These are phyloP conservation scores for Myripristis jacobus DNA, from an alignment of 2,797 vertebrate species.

Conservation along the genomic window DNA sequence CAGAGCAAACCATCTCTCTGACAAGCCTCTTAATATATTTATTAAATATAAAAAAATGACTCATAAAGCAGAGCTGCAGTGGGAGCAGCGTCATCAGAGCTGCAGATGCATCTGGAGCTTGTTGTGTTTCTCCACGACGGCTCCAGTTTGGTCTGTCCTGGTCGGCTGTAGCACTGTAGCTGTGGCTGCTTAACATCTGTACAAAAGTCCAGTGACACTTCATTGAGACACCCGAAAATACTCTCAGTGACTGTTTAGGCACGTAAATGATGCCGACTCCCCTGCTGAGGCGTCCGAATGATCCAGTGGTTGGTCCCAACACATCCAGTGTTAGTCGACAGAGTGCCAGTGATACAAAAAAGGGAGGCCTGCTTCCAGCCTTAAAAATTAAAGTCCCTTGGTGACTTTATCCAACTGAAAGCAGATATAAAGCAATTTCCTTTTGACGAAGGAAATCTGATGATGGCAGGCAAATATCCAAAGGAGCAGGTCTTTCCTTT, in stretches of 20 bases:
- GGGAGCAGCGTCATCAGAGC: slow-evolving; percentile 11
- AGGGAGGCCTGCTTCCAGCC: slow-evolving; percentile 63
- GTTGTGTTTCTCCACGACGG: slow-evolving; percentile 23
- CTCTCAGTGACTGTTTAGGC: slow-evolving; percentile 55
- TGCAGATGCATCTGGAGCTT: neutral
- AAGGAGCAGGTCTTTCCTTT: slow-evolving; percentile 31
- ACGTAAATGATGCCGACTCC: slow-evolving; percentile 40
- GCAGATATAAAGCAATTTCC: slow-evolving; percentile 51
- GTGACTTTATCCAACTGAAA: slow-evolving; percentile 49
- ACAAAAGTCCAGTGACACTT: slow-evolving; percentile 66
- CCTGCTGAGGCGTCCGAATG: slow-evolving; percentile 24
- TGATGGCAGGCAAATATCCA: slow-evolving; percentile 38
- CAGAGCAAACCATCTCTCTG: slow-evolving; percentile 52
- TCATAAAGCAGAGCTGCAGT: neutral
- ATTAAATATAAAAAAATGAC: slow-evolving; percentile 24
- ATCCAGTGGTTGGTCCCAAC: slow-evolving; percentile 61
- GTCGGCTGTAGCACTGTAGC: slow-evolving; percentile 42
- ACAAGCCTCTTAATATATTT: slow-evolving; percentile 29
- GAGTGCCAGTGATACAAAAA: slow-evolving; percentile 55
- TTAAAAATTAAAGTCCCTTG: slow-evolving; percentile 53
- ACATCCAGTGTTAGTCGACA: slow-evolving; percentile 45
- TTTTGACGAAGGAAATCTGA: slow-evolving; percentile 21
- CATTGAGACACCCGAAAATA: slow-evolving; percentile 46
- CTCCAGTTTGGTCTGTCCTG: slow-evolving; percentile 33
- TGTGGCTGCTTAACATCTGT: slow-evolving; percentile 27